phyloP scores from a whole-genome alignment of 2,888 invertebrate genomes.

The Auanema freiburgensis region DNA sequence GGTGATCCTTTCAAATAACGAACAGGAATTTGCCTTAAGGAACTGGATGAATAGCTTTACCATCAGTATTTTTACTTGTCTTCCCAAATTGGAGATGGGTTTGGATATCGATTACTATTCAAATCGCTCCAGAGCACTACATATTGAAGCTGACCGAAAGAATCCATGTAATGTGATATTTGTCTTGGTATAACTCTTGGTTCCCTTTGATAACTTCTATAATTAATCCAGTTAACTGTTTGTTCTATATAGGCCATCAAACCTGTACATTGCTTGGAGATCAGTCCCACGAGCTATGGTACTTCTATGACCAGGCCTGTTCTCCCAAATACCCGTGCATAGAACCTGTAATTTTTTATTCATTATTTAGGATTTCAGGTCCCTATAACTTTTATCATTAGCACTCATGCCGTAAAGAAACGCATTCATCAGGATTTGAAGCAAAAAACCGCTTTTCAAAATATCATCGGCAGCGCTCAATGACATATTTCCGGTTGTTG shows the following conservation, averaged over 20 bases:
- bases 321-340: conserved; percentile 63
- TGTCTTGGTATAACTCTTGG: conserved; percentile 51
- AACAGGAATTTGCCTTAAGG: conserved; percentile 44
- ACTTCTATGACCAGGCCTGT: conserved; percentile 49
- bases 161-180: conserved; percentile 54
- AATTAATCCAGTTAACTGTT: not conserved
- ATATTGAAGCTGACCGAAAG: conserved; percentile 34
- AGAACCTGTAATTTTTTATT: conserved; percentile 31
- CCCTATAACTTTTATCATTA: not conserved
- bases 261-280: conserved; percentile 47
- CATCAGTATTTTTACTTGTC: conserved; percentile 18
- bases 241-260: not conserved
- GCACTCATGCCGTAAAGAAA: not conserved
- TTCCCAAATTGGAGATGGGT: conserved; percentile 58
- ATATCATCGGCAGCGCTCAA: too few species aligned
- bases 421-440: too few species aligned
- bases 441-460: too few species aligned
- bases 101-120: conserved; percentile 53
- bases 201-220: conserved; percentile 32
- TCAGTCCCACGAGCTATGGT: conserved; percentile 51
- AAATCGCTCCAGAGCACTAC: conserved; percentile 62
- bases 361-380: not conserved
- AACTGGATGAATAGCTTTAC: not conserved
- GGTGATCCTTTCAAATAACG: conserved; percentile 47
- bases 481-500: too few species aligned